phyloP scores from a whole-genome alignment of 2,113 vertebrate species.

The Eretmochelys imbricata region DNA sequence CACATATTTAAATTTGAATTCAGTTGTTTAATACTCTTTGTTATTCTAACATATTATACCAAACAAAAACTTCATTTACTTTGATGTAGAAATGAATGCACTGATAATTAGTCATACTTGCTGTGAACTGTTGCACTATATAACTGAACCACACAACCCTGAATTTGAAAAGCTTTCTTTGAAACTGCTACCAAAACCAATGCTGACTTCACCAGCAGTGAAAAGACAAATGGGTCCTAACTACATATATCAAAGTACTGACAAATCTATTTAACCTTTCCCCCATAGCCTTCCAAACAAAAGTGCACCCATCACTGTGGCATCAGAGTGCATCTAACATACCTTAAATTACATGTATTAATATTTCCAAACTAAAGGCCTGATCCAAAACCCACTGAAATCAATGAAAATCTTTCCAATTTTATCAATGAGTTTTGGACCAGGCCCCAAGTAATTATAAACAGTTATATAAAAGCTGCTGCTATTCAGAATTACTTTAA shows the following conservation, averaged over 20 bases:
- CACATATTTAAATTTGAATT: too few relatives aligned
- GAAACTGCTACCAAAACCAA: neutral
- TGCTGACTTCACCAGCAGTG: rapidly evolving
- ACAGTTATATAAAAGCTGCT: neutral
- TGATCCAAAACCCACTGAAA: neutral
- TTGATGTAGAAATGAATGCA: neutral
- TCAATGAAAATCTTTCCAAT: neutral
- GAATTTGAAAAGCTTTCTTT: neutral
- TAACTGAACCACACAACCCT: neutral
- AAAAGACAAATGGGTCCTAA: neutral
- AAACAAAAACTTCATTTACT: too few relatives aligned
- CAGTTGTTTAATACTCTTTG: too few relatives aligned
- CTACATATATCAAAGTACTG: neutral
- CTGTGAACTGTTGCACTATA: neutral
- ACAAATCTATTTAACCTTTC: neutral
- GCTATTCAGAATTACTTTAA: neutral
- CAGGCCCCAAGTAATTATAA: neutral
- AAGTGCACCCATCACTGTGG: neutral
- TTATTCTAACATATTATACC: too few relatives aligned
- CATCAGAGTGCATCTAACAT: neutral
- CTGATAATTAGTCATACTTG: neutral
- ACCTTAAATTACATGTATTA: neutral
- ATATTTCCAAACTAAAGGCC: neutral
- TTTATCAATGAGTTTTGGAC: neutral
- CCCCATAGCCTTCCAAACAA: neutral